Evolutionary conservation across 2,797 vertebrate genomes (phyloP).

Genomic region (Peromyscus eremicus): DNA sequence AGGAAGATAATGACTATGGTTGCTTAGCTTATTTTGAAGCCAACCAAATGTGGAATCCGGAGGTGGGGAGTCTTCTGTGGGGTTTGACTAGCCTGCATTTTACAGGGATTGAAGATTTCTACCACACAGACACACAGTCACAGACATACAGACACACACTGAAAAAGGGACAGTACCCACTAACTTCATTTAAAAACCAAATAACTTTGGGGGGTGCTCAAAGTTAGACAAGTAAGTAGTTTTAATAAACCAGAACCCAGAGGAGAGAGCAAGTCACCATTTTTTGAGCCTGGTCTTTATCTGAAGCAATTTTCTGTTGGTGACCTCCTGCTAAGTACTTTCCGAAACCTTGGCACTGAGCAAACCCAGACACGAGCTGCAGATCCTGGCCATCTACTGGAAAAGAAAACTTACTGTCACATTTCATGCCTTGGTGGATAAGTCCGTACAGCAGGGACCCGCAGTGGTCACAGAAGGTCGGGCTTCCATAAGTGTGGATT

Average conservation of each 20-base stretch:
- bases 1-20: constrained; percentile 62
- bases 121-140: not conserved
- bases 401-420: constrained; percentile 92
- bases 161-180: not conserved
- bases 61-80: constrained; percentile 36
- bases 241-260: not conserved
- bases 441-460: constrained; percentile 98
- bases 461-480: constrained; percentile 98
- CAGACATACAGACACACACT: not conserved
- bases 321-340: not conserved
- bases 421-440: constrained; percentile 99
- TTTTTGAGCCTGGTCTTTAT: fast-evolving
- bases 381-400: not conserved
- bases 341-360: too few species aligned
- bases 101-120: not conserved
- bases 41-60: constrained; percentile 60
- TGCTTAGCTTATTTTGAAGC: constrained; percentile 62
- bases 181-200: not conserved
- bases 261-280: not conserved
- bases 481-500: constrained; percentile 97
- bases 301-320: not conserved
- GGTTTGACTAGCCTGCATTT: constrained; percentile 49
- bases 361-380: fast-evolving
- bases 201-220: not conserved
- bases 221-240: not conserved